phyloP scores from a whole-genome alignment of 92 coral and sea anemone genomes.

The Palythoa heliodiscus region DNA sequence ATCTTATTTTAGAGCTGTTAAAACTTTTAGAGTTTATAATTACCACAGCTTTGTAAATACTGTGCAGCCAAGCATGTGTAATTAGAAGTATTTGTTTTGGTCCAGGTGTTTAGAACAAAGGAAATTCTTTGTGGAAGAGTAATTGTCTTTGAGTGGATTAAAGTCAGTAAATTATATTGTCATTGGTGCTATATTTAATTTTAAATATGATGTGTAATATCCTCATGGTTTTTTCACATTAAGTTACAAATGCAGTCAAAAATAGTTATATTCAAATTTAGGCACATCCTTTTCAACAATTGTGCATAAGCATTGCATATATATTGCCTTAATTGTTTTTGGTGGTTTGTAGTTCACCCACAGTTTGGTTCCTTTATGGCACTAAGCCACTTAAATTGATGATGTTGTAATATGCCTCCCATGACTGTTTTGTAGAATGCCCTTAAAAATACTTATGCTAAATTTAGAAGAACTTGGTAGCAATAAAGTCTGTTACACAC shows the following conservation, averaged over 20 bases:
- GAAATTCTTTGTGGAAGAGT: not conserved
- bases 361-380: not conserved
- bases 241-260: not conserved
- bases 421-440: not conserved
- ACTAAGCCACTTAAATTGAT: no score
- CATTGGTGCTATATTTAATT: not conserved
- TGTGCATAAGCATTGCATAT: no score
- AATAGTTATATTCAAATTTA: not conserved
- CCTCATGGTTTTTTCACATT: not conserved
- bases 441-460: not conserved
- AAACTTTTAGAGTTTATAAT: not conserved
- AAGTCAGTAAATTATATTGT: not conserved
- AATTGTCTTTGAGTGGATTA: slow-evolving; percentile 36
- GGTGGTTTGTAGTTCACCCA: not conserved
- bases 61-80: slow-evolving; percentile 16
- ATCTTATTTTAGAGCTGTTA: not conserved
- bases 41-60: slow-evolving; percentile 6
- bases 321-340: no score
- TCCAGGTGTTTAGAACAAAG: slow-evolving; percentile 1
- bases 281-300: not conserved
- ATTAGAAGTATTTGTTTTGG: not conserved
- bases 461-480: not conserved
- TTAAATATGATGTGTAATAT: not conserved
- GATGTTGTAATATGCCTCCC: not conserved
- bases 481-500: not conserved